Conservation (phyloP, 2,888 invertebrate species). For the Synanthedon vespiformis region DNA sequence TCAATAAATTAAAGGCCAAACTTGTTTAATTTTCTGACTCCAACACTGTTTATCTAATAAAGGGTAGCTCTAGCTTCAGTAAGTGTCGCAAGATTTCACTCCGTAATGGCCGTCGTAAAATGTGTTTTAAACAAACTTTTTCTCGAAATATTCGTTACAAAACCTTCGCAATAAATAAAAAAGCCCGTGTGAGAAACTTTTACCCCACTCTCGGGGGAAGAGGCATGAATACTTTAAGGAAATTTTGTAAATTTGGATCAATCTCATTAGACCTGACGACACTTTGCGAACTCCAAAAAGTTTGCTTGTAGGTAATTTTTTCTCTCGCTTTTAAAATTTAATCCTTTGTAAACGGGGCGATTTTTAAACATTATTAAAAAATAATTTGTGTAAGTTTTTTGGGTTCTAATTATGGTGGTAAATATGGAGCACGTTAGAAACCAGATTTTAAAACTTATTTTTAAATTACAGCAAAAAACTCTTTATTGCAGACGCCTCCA, state of each 20-base stretch:
- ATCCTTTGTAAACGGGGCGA: slow-evolving; percentile 4
- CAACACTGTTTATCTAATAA: too few relatives aligned
- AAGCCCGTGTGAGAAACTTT: slow-evolving; percentile 4
- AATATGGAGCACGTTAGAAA: too few relatives aligned
- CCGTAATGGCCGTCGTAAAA: not conserved
- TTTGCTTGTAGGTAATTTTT: slow-evolving; percentile 10
- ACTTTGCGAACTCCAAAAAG: slow-evolving; percentile 20
- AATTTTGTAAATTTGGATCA: slow-evolving; percentile 34
- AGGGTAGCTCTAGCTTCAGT: too few relatives aligned
- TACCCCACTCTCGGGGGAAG: not conserved
- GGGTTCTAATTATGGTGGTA: too few relatives aligned
- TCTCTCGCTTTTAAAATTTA: slow-evolving; percentile 15
- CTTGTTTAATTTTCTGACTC: too few relatives aligned
- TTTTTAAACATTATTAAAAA: not conserved
- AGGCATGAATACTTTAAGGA: slow-evolving; percentile 15
- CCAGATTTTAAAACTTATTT: too few relatives aligned
- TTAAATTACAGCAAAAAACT: too few relatives aligned
- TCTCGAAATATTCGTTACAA: slow-evolving; percentile 3
- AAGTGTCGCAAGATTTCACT: too few relatives aligned
- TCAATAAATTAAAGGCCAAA: too few relatives aligned
- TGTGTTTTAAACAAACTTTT: not conserved
- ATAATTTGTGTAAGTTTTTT: not conserved
- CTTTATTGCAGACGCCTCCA: too few relatives aligned
- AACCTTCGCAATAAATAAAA: slow-evolving; percentile 5
- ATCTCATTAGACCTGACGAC: slow-evolving; percentile 40